Evolutionary conservation across 1,140 invertebrate species (phyloP), one percentile per base, ranked within the genome.

Genomic region (Drosophila pectinifera): DNA sequence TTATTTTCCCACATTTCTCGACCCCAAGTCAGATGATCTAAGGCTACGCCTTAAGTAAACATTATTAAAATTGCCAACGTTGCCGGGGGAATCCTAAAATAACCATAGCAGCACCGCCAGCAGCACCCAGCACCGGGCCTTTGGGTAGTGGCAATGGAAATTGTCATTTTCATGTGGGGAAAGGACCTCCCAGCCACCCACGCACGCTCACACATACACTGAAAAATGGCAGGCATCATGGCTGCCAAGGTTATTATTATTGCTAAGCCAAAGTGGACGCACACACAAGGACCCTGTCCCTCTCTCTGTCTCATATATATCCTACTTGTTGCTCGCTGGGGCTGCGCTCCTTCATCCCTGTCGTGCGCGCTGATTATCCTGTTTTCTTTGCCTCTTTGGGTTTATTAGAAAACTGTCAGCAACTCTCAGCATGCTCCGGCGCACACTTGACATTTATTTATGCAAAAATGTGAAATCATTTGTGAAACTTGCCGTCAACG

Each of bases 401-500:
- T 89, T 90, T 89, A 89, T 90, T 89, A 89, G 84, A 90, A 89
- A 89, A 67, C 80, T 89, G 84, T 89, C 85, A 88, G 75, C 74
- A 85, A 81, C 82, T 81, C 73, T 85, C 82, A 78, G 82, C 75
- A 77, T 64, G 62, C 82, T 63, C 63, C 83, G 75, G 38, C 83
- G 79, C 80, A 89, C 84, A 88, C 77, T 88, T 89, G 84, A 88
- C 84, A 89, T 88, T 88, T 89, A 90, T 89, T 84, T 89, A 89
- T 89, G 84, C 85, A 89, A 89, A 89, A 89, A 89, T 89, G 84
- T 89, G 84, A 89, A 89, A 89, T 89, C 84, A 89, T 89, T 89
- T 89, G 84, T 89, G 84, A 89, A 89, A 89, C 73, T 88, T 77
- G 83, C 84, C 58, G 75, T 77, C 83, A 65, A 53, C 57, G 62